phyloP scores from a whole-genome alignment of 2,888 invertebrate species.

The Phyto melanocephala region DNA sequence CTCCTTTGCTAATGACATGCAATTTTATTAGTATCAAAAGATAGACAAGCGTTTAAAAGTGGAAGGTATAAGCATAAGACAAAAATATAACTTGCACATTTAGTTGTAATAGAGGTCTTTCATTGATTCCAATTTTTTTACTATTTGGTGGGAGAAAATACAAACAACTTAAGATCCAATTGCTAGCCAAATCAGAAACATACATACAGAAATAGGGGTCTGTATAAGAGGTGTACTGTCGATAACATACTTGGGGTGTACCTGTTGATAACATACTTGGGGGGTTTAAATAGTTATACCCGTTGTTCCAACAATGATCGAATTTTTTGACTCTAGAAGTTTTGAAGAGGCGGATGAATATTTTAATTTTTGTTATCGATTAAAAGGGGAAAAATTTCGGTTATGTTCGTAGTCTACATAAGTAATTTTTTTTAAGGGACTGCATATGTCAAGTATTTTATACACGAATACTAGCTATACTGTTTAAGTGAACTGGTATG shows the following conservation, averaged over 20 bases:
- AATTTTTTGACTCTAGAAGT: no score
- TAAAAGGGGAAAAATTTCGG: no score
- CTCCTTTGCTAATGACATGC: slow-evolving; percentile 51
- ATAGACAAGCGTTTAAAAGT: slow-evolving; percentile 13
- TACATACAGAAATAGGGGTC: slow-evolving; percentile 1
- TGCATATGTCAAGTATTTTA: slow-evolving; percentile 26
- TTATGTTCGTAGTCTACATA: no score
- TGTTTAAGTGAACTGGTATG: slow-evolving; percentile 32
- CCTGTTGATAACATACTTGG: no score
- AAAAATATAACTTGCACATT: slow-evolving; percentile 11
- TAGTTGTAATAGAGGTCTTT: slow-evolving; percentile 22
- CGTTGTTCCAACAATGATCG: no score
- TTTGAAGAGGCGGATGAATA: no score
- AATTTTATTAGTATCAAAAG: slow-evolving; percentile 50
- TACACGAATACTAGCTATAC: not conserved
- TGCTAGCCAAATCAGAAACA: slow-evolving; percentile 26
- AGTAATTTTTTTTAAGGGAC: no score
- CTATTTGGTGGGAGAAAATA: slow-evolving; percentile 57
- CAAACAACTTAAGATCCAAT: slow-evolving; percentile 36
- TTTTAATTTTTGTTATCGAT: no score
- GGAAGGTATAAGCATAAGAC: not conserved
- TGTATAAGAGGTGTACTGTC: no score
- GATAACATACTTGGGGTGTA: no score
- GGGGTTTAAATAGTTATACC: no score
- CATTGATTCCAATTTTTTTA: slow-evolving; percentile 46